Evolutionary conservation across 1,140 invertebrate genomes (phyloP).

Genomic region (Caenorhabditis inopinata): DNA sequence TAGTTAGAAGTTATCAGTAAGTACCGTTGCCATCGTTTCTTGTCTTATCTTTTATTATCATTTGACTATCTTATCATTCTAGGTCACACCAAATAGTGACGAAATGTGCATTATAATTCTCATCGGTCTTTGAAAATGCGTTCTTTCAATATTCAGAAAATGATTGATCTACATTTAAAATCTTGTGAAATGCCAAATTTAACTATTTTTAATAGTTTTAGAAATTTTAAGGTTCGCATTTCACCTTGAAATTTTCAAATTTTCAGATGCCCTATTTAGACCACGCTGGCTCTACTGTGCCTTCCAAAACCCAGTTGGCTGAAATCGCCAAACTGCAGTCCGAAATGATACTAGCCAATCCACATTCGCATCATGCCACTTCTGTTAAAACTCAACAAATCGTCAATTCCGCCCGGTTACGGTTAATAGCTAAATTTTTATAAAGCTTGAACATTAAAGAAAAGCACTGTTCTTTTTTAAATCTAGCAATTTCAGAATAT

Average conservation of each 20-base stretch:
- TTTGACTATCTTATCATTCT: background rate
- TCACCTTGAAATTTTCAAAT: too few relatives aligned
- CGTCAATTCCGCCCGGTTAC: background rate
- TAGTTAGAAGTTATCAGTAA: too few relatives aligned
- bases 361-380: slow-evolving; percentile 40
- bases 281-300: slow-evolving; percentile 83
- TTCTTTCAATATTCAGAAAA: too few relatives aligned
- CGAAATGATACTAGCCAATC: background rate
- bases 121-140: too few relatives aligned
- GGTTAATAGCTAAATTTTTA: background rate
- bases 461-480: background rate
- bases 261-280: slow-evolving; percentile 75
- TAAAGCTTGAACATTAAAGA: background rate
- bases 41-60: background rate
- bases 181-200: too few relatives aligned
- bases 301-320: slow-evolving; percentile 76
- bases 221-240: too few relatives aligned
- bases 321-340: slow-evolving; percentile 73
- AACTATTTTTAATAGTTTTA: background rate
- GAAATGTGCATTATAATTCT: background rate
- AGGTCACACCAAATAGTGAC: background rate
- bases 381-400: slow-evolving; percentile 30
- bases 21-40: background rate
- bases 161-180: too few relatives aligned
- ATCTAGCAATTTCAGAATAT: slow-evolving; percentile 71